Evolutionary conservation across 1,140 invertebrate species (phyloP), one percentile per base, ranked within the genome.

Genomic region (Drosophila auraria): DNA sequence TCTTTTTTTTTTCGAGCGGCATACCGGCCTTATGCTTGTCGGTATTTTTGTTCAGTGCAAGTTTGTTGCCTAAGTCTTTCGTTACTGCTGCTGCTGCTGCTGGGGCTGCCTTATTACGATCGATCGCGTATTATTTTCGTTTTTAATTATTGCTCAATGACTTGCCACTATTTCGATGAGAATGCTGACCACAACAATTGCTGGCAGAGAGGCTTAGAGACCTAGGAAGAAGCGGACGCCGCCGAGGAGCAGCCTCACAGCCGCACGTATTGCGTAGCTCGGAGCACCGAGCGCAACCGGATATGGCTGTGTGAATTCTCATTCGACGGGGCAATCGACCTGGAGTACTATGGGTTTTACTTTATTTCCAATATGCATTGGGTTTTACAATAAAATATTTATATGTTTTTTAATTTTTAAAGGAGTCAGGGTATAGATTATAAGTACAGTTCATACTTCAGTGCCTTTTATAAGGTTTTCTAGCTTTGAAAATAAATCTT

Each of bases 51-150:
- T 56, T 51, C 79, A 82, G 69, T 59, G 75, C 83, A 92, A 90
- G 91, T 92, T 91, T 82, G 82, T 90, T 89, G 75, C 91, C 83
- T 83, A 84, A 92, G 86, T 92, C 89, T 92, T 92, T 92, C 77
- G 83, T 81, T 63, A 57, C 25, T 40, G 15, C 33, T 17, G 56
- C 11, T 33, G 14, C 54, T 45, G 59, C 42, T 42, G 25, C 53
- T 23, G 30, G 69, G 70, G 57, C 75, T 84, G 86, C 75, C 78
- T 82, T 90, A 89, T 90, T 90, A 90, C 86, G 82, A 86, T 90
- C 87, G 78, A 74, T 80, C 73, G 86, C 86, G 75, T 90, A 90
- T 82, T 90, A 86, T 89, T 86, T 90, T 84, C 74, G 58, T 72
- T 90, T 90, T 90, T 90, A 90, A 90, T 90, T 90, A 91, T 90